phyloP scores from a whole-genome alignment of 2,797 vertebrate species.

The Liparis tanakae region DNA sequence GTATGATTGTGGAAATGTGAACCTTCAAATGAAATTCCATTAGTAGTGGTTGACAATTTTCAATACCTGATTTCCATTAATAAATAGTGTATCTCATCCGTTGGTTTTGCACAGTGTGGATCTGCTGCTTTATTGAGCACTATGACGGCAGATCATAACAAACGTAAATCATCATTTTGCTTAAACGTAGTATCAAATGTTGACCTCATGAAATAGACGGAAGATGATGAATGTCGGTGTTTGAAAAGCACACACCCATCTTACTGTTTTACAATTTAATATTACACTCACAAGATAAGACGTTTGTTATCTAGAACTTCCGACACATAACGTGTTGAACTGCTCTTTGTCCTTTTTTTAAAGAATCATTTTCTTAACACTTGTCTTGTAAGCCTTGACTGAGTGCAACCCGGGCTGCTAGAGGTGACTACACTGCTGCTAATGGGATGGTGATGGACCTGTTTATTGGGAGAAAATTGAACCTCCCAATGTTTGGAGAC shows the following conservation, averaged over 20 bases:
- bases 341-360: neutral
- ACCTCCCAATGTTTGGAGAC: constrained; percentile 60
- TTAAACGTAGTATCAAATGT: neutral
- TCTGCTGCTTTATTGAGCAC: neutral
- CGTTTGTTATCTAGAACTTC: neutral
- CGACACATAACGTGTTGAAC: constrained; percentile 2
- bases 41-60: neutral
- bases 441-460: constrained; percentile 62
- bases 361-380: neutral
- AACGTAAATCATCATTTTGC: neutral
- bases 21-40: neutral
- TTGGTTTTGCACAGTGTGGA: neutral
- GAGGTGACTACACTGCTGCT: constrained; percentile 51
- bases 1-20: neutral
- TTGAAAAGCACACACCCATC: neutral
- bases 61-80: neutral
- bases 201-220: neutral
- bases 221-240: neutral
- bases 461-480: constrained; percentile 68
- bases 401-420: constrained; percentile 32
- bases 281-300: neutral
- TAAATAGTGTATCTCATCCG: neutral
- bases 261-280: neutral
- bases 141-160: neutral
- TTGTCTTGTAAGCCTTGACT: constrained; percentile 36